A percentile compares a stretch with the other conserved stretches of the same genome.
Evolutionary conservation across 2,797 vertebrate genomes (phyloP).

Genomic region (Synaphobranchus kaupii): DNA sequence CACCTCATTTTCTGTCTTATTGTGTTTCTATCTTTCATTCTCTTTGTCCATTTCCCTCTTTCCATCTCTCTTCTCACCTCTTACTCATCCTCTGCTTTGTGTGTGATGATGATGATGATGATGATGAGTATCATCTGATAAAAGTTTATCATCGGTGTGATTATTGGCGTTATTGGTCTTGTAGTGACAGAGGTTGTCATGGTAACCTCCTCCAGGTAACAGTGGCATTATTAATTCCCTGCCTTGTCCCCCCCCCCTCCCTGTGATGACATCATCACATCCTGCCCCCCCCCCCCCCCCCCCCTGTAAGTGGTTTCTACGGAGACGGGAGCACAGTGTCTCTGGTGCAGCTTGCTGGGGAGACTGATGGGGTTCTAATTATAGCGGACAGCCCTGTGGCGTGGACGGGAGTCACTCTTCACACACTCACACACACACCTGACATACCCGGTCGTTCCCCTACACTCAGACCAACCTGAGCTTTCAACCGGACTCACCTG

Average conservation of each 20-base stretch:
- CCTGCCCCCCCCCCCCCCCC: neutral
- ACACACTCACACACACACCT: neutral
- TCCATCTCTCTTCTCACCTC: slow-evolving; percentile 36
- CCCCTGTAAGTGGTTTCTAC: slow-evolving; percentile 18
- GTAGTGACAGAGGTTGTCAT: neutral
- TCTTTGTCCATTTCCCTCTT: neutral
- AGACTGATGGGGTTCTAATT: neutral
- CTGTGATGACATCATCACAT: neutral
- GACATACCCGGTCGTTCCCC: slow-evolving; percentile 11
- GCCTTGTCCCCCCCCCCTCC: neutral
- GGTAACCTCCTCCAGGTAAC: neutral
- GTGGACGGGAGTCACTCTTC: neutral
- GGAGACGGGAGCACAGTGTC: slow-evolving; percentile 4
- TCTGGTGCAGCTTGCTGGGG: neutral
- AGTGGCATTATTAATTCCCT: slow-evolving; percentile 14
- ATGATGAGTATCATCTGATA: too few relatives aligned
- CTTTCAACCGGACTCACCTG: neutral
- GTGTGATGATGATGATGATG: neutral
- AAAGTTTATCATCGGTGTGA: too few relatives aligned
- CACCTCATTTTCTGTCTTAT: neutral
- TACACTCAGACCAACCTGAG: too few relatives aligned
- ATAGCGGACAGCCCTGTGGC: neutral
- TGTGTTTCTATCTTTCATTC: neutral
- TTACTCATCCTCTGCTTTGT: neutral
- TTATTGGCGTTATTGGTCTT: slow-evolving; percentile 28